A percentile compares a stretch with the other conserved stretches of the same genome.
These are phyloP conservation scores for Siniperca scherzeri DNA, from an alignment of 2,797 vertebrate species.

Conservation along the genomic window DNA sequence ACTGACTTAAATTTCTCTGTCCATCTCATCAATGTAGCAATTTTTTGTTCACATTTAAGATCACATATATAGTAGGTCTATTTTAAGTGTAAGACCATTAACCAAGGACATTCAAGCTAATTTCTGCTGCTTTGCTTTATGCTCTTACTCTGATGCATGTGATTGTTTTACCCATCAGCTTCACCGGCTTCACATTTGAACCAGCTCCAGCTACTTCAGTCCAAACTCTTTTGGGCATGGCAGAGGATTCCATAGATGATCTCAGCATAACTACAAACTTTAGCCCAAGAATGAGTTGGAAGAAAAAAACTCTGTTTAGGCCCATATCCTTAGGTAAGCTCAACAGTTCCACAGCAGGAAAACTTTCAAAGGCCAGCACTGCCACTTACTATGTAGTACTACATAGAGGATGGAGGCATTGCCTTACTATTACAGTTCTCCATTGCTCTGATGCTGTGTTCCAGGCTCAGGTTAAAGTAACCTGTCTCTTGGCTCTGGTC, in stretches of 20 bases:
- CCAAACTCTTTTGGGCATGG: rapidly evolving
- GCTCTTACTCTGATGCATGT: background rate
- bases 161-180: slow-evolving; percentile 7
- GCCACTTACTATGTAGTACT: background rate
- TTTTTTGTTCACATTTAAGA: background rate
- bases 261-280: rapidly evolving
- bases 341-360: background rate
- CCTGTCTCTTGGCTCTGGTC: background rate
- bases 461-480: background rate
- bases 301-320: background rate
- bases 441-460: background rate
- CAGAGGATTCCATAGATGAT: rapidly evolving
- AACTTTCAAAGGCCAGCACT: background rate
- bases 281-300: rapidly evolving
- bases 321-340: slow-evolving; percentile 7
- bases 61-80: background rate
- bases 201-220: background rate
- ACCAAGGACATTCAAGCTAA: background rate
- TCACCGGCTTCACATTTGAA: rapidly evolving
- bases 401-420: background rate
- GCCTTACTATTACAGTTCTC: background rate
- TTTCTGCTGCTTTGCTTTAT: background rate
- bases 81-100: background rate
- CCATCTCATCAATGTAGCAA: background rate
- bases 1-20: background rate